Conservation (phyloP, 2,888 invertebrate genomes). For the Drosophila aldrichi region DNA sequence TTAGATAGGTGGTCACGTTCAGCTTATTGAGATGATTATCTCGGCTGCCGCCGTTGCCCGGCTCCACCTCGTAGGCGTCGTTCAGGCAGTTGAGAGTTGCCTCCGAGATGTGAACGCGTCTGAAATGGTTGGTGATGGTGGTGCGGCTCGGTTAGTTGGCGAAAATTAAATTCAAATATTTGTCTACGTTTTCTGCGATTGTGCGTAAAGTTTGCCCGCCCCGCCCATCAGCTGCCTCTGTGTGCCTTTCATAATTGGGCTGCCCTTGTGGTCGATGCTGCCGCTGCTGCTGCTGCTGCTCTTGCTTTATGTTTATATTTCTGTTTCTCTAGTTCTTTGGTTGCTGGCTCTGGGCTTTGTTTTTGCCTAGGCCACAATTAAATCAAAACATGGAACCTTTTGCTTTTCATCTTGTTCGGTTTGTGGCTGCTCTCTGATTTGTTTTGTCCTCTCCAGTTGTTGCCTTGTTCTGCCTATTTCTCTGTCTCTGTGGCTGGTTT, state of each 20-base stretch:
- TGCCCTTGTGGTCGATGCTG: conserved; percentile 25
- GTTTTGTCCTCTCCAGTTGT: conserved; percentile 15
- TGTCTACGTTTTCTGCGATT: conserved; percentile 65
- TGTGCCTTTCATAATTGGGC: conserved; percentile 67
- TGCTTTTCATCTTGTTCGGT: conserved; percentile 46
- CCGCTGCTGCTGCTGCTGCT: neutral
- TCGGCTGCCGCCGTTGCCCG: conserved; percentile 93
- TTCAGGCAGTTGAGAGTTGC: conserved; percentile 94
- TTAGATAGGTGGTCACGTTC: conserved; percentile 94
- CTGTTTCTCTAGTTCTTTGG: conserved; percentile 24
- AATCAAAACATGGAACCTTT: conserved; percentile 74
- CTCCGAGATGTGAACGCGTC: conserved; percentile 97
- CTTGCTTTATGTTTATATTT: conserved; percentile 21
- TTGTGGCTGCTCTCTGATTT: conserved; percentile 44
- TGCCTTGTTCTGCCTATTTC: neutral
- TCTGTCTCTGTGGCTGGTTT: conserved; percentile 27
- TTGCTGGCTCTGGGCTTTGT: neutral
- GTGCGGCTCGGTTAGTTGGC: conserved; percentile 53
- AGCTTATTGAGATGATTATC: conserved; percentile 94
- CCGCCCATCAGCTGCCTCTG: neutral
- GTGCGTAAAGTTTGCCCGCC: conserved; percentile 53
- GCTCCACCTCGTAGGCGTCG: conserved; percentile 96
- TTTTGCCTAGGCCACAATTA: conserved; percentile 68
- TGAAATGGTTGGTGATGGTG: conserved; percentile 79
- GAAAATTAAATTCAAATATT: conserved; percentile 79